Evolutionary conservation across 2,113 vertebrate genomes (phyloP).

Genomic region (Neolamprologus cancellatus): DNA sequence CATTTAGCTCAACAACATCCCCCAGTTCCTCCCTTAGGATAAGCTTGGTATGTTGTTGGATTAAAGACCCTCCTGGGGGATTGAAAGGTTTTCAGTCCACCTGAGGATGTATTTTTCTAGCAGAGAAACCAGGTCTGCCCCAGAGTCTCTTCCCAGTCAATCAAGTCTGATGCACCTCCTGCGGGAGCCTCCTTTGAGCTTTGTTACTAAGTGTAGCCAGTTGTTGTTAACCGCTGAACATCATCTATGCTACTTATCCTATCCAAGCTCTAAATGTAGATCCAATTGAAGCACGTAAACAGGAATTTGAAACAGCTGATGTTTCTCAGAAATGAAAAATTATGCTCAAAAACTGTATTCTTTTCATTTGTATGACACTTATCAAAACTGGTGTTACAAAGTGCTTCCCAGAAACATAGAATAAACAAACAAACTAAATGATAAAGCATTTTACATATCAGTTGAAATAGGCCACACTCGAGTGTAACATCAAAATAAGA

Average conservation of each 20-base stretch:
- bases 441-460: neutral
- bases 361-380: neutral
- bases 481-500: neutral
- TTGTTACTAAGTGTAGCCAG: neutral
- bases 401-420: neutral
- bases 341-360: neutral
- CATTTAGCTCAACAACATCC: neutral
- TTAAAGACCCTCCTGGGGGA: neutral
- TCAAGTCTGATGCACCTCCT: neutral
- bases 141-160: neutral
- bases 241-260: neutral
- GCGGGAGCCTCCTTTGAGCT: neutral
- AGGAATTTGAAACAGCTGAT: neutral
- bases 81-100: neutral
- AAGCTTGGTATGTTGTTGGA: conserved; percentile 1
- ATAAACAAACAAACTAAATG: neutral
- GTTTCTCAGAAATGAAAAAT: neutral
- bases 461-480: neutral
- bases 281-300: neutral
- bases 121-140: neutral
- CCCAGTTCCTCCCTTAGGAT: neutral
- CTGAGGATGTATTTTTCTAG: neutral
- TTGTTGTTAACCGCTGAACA: neutral
- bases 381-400: neutral
- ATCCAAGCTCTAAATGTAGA: neutral